Percentiles rank a stretch among this genome's conserved stretches.
phyloP scores from a whole-genome alignment of 2,797 vertebrate species.

The Spatula versicolor region DNA sequence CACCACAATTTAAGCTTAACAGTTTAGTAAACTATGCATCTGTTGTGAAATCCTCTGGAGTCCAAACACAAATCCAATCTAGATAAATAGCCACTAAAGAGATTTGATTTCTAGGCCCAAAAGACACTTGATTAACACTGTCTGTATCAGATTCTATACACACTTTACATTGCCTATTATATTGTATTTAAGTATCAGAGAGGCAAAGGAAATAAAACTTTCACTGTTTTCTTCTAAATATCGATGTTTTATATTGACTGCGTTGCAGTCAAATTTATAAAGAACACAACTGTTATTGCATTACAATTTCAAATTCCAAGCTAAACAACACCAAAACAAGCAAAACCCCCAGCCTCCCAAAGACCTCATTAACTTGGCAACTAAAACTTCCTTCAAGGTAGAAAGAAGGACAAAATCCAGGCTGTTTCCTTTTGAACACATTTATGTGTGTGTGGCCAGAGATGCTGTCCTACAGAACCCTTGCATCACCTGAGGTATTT shows the following conservation, averaged over 20 bases:
- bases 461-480: background rate
- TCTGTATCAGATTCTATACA: constrained; percentile 54
- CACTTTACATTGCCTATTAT: constrained; percentile 31
- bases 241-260: background rate
- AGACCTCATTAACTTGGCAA: background rate
- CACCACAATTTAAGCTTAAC: background rate
- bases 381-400: background rate
- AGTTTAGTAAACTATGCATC: background rate
- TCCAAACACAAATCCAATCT: constrained; percentile 44
- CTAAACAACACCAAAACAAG: background rate
- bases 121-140: constrained; percentile 54
- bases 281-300: background rate
- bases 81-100: constrained; percentile 23
- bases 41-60: background rate
- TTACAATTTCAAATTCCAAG: background rate
- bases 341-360: background rate
- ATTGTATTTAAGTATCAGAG: constrained; percentile 19
- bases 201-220: background rate
- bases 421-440: background rate
- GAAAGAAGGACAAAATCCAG: background rate
- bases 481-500: background rate
- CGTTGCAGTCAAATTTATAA: background rate
- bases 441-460: background rate
- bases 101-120: constrained; percentile 51
- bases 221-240: background rate